phyloP scores from a whole-genome alignment of 2,888 invertebrate species.

The Stenichneumon culpator region DNA sequence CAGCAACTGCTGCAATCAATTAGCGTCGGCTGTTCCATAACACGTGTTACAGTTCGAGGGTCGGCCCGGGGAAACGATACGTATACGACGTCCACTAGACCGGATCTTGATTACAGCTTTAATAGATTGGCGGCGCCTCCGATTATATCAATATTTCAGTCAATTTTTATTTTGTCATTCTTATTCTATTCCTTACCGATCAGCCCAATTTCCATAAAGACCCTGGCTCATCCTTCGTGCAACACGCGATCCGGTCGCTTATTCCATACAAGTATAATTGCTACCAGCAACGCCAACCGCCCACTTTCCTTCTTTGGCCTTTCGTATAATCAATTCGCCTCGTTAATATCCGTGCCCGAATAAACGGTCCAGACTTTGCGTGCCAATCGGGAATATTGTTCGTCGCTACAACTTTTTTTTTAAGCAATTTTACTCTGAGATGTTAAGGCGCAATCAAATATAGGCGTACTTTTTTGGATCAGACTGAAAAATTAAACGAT shows the following conservation, averaged over 20 bases:
- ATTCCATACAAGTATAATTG: conserved; percentile 8
- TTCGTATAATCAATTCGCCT: conserved; percentile 15
- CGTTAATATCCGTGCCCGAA: neutral
- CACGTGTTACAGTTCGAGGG: conserved; percentile 27
- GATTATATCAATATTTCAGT: conserved; percentile 10
- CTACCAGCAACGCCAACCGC: conserved; percentile 37
- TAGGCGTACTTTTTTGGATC: no score
- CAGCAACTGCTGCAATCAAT: conserved; percentile 58
- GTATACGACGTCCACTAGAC: neutral
- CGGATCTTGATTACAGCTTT: conserved; percentile 11
- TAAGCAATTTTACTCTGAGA: neutral
- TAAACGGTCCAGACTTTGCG: conserved; percentile 27
- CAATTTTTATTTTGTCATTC: neutral
- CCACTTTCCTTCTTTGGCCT: conserved; percentile 11
- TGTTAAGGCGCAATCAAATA: neutral
- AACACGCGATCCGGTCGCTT: conserved; percentile 41
- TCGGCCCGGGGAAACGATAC: neutral
- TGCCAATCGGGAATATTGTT: conserved; percentile 40
- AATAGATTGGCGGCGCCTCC: conserved; percentile 30
- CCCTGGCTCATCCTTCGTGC: conserved; percentile 8
- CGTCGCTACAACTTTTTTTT: neutral
- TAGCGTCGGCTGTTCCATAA: conserved; percentile 26
- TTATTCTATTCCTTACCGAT: conserved; percentile 37
- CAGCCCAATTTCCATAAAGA: conserved; percentile 29
- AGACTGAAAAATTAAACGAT: no score